Evolutionary conservation across 37 sponge, comb jelly and placozoan species (phyloP).

Genomic region (Sycon ciliatum): DNA sequence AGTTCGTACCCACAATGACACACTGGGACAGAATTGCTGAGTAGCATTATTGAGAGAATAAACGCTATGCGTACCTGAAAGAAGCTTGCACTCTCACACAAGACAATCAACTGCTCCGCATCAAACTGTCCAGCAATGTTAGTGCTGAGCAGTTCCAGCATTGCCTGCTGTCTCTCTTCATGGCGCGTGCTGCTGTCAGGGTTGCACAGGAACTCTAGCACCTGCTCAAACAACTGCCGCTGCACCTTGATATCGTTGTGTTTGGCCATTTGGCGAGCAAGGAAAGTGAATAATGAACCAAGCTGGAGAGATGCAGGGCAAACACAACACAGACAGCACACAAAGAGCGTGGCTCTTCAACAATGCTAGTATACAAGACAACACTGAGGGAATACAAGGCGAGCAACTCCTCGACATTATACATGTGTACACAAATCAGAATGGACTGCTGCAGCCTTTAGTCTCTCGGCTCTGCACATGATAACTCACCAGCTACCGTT

Average conservation of each 20-base stretch:
- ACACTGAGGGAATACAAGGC: too few species aligned
- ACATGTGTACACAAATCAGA: background rate
- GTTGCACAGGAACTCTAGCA: slow-evolving; percentile 56
- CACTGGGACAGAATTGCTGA: too few species aligned
- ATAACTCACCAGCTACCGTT: too few species aligned
- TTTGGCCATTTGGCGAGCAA: slow-evolving; percentile 65
- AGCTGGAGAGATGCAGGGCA: too few species aligned
- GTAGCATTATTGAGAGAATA: too few species aligned
- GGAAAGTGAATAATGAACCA: slow-evolving; percentile 71
- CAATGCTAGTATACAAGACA: too few species aligned
- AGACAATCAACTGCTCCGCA: slow-evolving; percentile 52
- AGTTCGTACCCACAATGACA: too few species aligned
- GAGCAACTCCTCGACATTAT: background rate
- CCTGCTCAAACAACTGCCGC: slow-evolving; percentile 19
- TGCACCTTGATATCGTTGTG: slow-evolving; percentile 27
- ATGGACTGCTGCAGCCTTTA: too few species aligned
- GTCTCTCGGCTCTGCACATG: too few species aligned
- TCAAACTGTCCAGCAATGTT: slow-evolving; percentile 28
- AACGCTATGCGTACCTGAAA: too few species aligned
- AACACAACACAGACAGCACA: too few species aligned
- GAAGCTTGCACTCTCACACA: slow-evolving; percentile 72
- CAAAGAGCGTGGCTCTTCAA: too few species aligned
- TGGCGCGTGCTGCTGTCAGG: slow-evolving; percentile 57
- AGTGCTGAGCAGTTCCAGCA: background rate
- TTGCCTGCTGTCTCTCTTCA: slow-evolving; percentile 71